Base-by-base conservation (phyloP, 2,888 invertebrate species). In the Cheilosia vulpina region DNA sequence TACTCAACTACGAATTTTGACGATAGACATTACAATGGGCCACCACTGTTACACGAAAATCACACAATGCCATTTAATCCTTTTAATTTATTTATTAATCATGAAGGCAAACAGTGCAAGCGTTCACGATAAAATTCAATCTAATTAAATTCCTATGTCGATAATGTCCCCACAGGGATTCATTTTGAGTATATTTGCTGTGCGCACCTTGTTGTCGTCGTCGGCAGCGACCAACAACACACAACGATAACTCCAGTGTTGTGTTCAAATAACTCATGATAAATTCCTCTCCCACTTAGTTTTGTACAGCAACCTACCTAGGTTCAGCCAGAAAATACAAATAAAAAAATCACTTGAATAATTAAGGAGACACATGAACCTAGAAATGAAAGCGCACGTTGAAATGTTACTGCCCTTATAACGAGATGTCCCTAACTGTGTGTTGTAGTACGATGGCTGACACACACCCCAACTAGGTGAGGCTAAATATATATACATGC, bases 61-160 rank as follows among this genome's bases (percentile, higher is more conserved):
- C 75, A 71, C 43, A 76, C 57, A 80, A 71, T 65, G 66, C 75
- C 80, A 62, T 79, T 75, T 75, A 80, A 76, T 71, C 75, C 71
- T 47, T 58, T 52, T 63, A 57, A 75, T 76, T 66, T 66, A 80
- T 79, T 69, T 73, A 84, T 80, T 80, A 80, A 84, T 80, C 80
- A 75, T 80, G 21, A 47, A 43, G 17, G 65, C 71, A 84, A 84
- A 80, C 80, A 76, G 19, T 75, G 68, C 55, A 57, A 55, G 50
- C 43, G 11, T 17, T 11, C 60, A 57, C 84, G 75, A 84, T 76
- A 76, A 84, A 80, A 84, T 80, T 66, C 75, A 80, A 80, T 84
- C 80, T 84, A 84, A 84, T 84, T 84, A 84, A 84, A 80, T 84
- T 80, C 71, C 80, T 71, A 76, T 80, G 84, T 84, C 66, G 43